These are phyloP conservation scores for Anomalospiza imberbis DNA, from an alignment of 2,797 vertebrate species.

Conservation along the genomic window DNA sequence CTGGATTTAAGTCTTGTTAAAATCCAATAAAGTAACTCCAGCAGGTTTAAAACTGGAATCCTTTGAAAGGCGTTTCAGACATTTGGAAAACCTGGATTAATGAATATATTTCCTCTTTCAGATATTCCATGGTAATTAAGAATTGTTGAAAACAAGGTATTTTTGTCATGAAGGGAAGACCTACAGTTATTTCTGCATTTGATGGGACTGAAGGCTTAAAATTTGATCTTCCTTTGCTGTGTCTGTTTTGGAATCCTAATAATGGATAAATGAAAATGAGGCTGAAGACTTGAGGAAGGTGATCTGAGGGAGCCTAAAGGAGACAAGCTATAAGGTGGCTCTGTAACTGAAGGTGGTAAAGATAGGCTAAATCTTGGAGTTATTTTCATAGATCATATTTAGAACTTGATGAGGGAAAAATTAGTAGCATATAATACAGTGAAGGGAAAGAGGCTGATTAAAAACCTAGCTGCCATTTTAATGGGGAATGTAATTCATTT, in stretches of 20 bases:
- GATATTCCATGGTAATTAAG: not conserved
- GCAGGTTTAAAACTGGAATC: not conserved
- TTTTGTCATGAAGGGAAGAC: not conserved
- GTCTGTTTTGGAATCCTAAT: not conserved
- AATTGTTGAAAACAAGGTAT: not conserved
- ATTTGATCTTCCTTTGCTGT: not conserved
- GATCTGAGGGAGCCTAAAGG: not conserved
- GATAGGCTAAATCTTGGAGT: not conserved
- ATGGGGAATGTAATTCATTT: not conserved
- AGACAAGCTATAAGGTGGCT: not conserved
- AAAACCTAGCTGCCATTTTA: not conserved
- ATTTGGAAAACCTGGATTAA: not conserved
- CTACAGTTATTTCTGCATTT: not conserved
- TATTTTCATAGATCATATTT: not conserved
- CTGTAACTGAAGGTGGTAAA: not conserved
- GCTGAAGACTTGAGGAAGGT: not conserved
- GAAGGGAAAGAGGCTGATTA: not conserved
- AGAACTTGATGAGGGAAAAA: not conserved
- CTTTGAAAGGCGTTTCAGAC: not conserved
- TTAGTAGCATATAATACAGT: not conserved
- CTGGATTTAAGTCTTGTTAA: not conserved
- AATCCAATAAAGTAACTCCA: not conserved
- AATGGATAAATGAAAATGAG: not conserved
- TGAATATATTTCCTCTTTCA: not conserved
- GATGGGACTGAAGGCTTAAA: not conserved